Conservation (phyloP, 2,113 vertebrate genomes). For the Paedocypris sp. region DNA sequence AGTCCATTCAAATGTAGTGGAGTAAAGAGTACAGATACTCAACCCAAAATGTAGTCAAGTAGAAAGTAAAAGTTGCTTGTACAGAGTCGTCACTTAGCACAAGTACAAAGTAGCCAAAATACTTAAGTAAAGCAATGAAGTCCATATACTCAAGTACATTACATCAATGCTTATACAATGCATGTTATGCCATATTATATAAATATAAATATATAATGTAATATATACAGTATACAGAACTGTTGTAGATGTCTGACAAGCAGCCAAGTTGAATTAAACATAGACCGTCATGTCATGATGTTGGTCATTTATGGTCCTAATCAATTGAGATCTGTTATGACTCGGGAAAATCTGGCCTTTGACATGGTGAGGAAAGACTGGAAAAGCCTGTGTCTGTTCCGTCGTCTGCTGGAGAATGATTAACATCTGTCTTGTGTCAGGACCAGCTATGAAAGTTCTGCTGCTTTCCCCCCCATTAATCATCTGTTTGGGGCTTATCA, state of each 20-base stretch:
- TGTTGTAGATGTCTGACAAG: neutral
- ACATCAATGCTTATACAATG: too few relatives aligned
- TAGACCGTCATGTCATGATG: neutral
- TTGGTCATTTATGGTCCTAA: neutral
- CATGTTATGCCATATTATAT: too few relatives aligned
- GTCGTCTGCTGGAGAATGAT: slow-evolving; percentile 12
- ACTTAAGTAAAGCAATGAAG: too few relatives aligned
- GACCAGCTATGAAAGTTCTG: slow-evolving; percentile 6
- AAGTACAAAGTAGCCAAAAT: too few relatives aligned
- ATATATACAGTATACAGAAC: too few relatives aligned
- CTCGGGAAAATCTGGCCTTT: slow-evolving; percentile 23
- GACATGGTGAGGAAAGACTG: slow-evolving; percentile 8
- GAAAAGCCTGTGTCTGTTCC: slow-evolving; percentile 18
- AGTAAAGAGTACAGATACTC: too few relatives aligned
- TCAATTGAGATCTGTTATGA: slow-evolving; percentile 24
- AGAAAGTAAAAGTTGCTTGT: too few relatives aligned
- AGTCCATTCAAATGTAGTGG: too few relatives aligned
- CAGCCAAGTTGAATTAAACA: neutral
- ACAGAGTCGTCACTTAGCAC: too few relatives aligned
- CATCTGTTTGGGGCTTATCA: slow-evolving; percentile 25
- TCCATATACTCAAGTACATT: too few relatives aligned
- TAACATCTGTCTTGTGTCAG: slow-evolving; percentile 29
- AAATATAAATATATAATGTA: too few relatives aligned
- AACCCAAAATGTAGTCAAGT: too few relatives aligned
- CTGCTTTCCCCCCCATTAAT: slow-evolving; percentile 22